Evolutionary conservation across 2,888 invertebrate genomes (phyloP), one percentile per base, ranked within the genome.

Genomic region (Drosophila mimetica): DNA sequence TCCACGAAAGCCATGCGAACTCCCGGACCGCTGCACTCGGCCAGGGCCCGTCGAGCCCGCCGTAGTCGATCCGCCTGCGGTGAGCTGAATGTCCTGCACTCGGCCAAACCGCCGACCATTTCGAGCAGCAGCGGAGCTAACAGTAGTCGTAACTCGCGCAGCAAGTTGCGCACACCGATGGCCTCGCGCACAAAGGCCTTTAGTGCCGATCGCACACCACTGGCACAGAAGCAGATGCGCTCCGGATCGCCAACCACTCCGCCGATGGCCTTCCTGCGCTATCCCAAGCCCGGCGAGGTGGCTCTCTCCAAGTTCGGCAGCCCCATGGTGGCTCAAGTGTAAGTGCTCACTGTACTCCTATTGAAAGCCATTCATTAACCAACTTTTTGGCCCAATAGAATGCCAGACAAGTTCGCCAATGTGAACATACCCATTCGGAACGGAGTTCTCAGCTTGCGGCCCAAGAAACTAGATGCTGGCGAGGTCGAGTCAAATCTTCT

Each of bases 361-460:
- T n/a, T 0, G 3, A 46, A 30, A 4, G 0, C 9, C 0, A 2
- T 1, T 4, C n/a, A 13, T 30, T 48, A 9, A 39, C 5, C 9
- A 14, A 0, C 3, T 8, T 14, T n/a, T 37, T 18, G 5, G 11
- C 1, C 9, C 42, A 16, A 0, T 28, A 91, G 91, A 2, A 72
- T 89, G 76, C 91, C 90, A 2, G 91, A 90, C 50, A 86, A 87
- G 53, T 86, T 84, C 55, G 92, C 92, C 4, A 92, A 92, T 64
- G 90, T 92, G 0, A 92, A 92, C 79, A 92, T 92, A 64, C 92
- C 92, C 36, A 82, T 91, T 13, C 80, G 87, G 14, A 90, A 91
- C 77, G 92, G 92, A 57, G 86, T 92, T 0, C 71, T 92, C 2
- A 91, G 90, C 8, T 66, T 92, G 67, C 88, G 91, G 0, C 91